Conservation (phyloP, 2,888 invertebrate species). For the Cephus runcator region DNA sequence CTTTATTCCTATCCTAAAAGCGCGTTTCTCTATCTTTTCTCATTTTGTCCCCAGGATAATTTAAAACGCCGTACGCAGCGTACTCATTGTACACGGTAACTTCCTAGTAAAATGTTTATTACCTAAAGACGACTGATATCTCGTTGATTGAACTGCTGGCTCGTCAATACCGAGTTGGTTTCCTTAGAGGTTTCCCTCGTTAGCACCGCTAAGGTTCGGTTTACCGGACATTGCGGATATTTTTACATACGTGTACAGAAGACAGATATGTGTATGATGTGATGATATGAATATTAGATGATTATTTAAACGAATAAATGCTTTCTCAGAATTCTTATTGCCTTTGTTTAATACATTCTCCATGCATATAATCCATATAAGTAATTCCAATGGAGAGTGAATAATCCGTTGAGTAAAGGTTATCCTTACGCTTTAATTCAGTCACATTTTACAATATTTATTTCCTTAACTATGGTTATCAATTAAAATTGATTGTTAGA, state of each 20-base stretch:
- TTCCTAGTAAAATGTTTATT: constrained; percentile 50
- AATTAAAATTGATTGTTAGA: neutral
- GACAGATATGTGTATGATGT: constrained; percentile 32
- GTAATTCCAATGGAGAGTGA: neutral
- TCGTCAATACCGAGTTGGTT: constrained; percentile 21
- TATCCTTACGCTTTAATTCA: neutral
- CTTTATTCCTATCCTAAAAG: constrained; percentile 47
- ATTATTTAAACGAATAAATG: constrained; percentile 53
- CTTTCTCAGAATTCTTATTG: constrained; percentile 35
- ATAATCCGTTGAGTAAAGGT: neutral
- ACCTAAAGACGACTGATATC: constrained; percentile 26
- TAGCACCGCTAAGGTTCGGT: neutral
- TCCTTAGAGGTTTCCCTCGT: neutral
- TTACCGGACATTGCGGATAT: constrained; percentile 47
- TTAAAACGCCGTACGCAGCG: constrained; percentile 5
- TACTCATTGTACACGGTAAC: constrained; percentile 45
- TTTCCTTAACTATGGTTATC: neutral
- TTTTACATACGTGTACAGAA: constrained; percentile 63
- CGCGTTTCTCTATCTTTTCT: constrained; percentile 16
- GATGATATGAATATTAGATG: constrained; percentile 39
- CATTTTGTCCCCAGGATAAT: constrained; percentile 2
- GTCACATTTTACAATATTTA: neutral
- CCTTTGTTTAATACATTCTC: neutral
- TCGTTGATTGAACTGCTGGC: constrained; percentile 13
- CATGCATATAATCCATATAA: neutral